phyloP scores from a whole-genome alignment of 2,888 invertebrate species.

The Anoplius nigerrimus region DNA sequence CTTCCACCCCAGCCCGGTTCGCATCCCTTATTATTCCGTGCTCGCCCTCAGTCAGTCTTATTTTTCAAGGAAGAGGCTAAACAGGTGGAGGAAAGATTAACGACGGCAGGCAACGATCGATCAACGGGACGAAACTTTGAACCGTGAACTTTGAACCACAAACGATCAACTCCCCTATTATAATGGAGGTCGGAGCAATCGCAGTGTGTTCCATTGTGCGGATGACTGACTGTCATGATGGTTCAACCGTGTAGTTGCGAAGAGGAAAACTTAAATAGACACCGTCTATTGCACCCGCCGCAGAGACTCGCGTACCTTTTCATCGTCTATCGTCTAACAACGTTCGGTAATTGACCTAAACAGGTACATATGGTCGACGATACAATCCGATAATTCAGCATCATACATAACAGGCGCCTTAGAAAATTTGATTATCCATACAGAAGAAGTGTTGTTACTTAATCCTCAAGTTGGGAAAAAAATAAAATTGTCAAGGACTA shows the following conservation, averaged over 20 bases:
- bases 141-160: conserved; percentile 18
- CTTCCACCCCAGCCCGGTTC: no score
- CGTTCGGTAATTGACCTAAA: not conserved
- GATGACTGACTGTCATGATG: conserved; percentile 11
- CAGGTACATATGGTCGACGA: no score
- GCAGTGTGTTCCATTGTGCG: conserved; percentile 12
- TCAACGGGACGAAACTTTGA: conserved; percentile 18
- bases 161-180: conserved; percentile 1
- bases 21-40: no score
- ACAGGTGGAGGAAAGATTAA: conserved; percentile 13
- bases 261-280: conserved; percentile 16
- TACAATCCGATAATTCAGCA: no score
- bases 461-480: no score
- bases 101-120: conserved; percentile 6
- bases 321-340: not conserved
- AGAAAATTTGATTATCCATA: no score
- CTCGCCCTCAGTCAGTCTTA: conserved; percentile 6
- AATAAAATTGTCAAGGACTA: no score
- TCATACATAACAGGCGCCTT: no score
- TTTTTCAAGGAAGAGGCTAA: conserved; percentile 1
- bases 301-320: conserved; percentile 17
- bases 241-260: conserved; percentile 11
- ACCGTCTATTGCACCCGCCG: conserved; percentile 10
- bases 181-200: conserved; percentile 8
- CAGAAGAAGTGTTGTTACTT: no score